A percentile compares a stretch with the other conserved stretches of the same genome.
Evolutionary conservation across 2,113 vertebrate genomes (phyloP).

Genomic region (Ornithorhynchus anatinus): DNA sequence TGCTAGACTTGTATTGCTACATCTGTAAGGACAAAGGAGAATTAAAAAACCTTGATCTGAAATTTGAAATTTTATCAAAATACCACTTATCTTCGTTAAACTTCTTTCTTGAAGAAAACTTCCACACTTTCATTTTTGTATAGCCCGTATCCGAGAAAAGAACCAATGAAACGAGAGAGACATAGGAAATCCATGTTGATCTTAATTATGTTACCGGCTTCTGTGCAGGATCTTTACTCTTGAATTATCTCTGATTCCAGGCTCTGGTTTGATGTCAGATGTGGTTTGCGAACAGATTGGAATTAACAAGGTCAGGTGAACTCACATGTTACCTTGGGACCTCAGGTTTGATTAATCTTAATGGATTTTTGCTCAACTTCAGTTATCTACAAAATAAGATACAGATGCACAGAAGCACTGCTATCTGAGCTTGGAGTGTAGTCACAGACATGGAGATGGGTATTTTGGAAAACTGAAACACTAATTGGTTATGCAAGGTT

Average conservation of each 20-base stretch:
- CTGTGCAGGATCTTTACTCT: background rate
- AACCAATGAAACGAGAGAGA: too few species aligned
- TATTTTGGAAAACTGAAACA: slow-evolving; percentile 11
- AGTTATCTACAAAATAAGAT: slow-evolving; percentile 53
- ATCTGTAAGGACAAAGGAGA: too few species aligned
- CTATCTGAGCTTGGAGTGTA: slow-evolving; percentile 7
- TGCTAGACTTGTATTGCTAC: too few species aligned
- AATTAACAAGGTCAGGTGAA: slow-evolving; percentile 45
- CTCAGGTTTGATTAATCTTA: slow-evolving; percentile 42
- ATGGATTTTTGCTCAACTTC: slow-evolving; percentile 39
- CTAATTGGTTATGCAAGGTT: slow-evolving; percentile 44
- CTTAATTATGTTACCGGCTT: background rate
- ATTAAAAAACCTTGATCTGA: too few species aligned
- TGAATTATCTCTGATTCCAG: slow-evolving; percentile 35
- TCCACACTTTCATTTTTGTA: too few species aligned
- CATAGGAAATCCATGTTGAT: background rate
- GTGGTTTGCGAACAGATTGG: slow-evolving; percentile 28
- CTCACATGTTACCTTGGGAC: slow-evolving; percentile 21
- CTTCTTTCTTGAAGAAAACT: too few species aligned
- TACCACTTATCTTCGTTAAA: too few species aligned
- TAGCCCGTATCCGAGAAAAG: too few species aligned
- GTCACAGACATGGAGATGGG: slow-evolving; percentile 18
- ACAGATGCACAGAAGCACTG: slow-evolving; percentile 32
- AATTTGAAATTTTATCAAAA: too few species aligned
- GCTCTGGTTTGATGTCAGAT: slow-evolving; percentile 2